phyloP scores from a whole-genome alignment of 1,140 invertebrate genomes.

The Drosophila santomea region DNA sequence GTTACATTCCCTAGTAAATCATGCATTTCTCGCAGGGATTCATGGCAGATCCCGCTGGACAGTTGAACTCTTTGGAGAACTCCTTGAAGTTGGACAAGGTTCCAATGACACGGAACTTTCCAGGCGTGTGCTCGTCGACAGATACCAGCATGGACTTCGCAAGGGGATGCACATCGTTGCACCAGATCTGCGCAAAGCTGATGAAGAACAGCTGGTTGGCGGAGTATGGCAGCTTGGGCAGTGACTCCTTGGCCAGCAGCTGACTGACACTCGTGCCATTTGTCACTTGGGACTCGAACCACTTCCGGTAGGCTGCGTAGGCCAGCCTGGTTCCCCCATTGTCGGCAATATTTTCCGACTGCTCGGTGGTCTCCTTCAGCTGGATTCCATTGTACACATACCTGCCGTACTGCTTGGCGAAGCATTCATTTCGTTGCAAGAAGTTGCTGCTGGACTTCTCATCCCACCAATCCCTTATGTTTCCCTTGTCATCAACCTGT shows the following conservation, averaged over 20 bases:
- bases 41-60: slow-evolving; percentile 86
- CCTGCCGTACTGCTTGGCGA: slow-evolving; percentile 60
- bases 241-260: slow-evolving; percentile 80
- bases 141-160: slow-evolving; percentile 36
- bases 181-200: slow-evolving; percentile 87
- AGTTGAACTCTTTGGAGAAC: slow-evolving; percentile 89
- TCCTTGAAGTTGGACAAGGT: slow-evolving; percentile 88
- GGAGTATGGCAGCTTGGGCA: slow-evolving; percentile 86
- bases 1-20: slow-evolving; percentile 53
- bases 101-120: slow-evolving; percentile 87
- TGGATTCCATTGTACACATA: slow-evolving; percentile 55
- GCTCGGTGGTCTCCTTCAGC: slow-evolving; percentile 39
- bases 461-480: slow-evolving; percentile 71
- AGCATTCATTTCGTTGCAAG: slow-evolving; percentile 51
- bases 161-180: slow-evolving; percentile 48
- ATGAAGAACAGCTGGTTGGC: slow-evolving; percentile 91
- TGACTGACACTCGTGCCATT: background rate
- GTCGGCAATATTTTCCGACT: slow-evolving; percentile 89
- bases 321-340: slow-evolving; percentile 89
- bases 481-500: slow-evolving; percentile 96
- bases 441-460: slow-evolving; percentile 50
- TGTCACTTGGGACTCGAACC: slow-evolving; percentile 85
- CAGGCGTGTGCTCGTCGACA: slow-evolving; percentile 86
- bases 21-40: slow-evolving; percentile 87
- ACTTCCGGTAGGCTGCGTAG: slow-evolving; percentile 86